phyloP scores from a whole-genome alignment of 2,888 invertebrate species.

The Drosophila demipolita region DNA sequence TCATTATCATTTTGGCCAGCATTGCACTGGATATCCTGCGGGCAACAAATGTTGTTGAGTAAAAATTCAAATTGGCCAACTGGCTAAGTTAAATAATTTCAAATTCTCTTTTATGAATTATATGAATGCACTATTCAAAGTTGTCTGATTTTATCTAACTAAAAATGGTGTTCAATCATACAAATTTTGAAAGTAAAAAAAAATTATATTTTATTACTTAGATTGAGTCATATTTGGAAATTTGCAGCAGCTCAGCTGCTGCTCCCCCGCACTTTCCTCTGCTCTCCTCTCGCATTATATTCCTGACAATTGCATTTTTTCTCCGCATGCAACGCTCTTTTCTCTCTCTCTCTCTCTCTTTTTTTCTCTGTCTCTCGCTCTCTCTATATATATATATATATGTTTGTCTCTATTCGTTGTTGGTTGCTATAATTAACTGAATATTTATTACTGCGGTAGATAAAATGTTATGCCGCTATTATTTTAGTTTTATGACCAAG shows the following conservation, averaged over 20 bases:
- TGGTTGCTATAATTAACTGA: conserved; percentile 74
- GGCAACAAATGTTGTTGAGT: background rate
- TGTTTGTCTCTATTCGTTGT: conserved; percentile 10
- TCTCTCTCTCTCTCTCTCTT: background rate
- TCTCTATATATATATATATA: background rate
- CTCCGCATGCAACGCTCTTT: background rate
- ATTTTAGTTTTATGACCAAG: conserved; percentile 77
- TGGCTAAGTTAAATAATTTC: background rate
- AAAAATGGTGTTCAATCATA: background rate
- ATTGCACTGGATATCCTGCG: conserved; percentile 1
- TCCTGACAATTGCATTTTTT: background rate
- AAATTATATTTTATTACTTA: no score
- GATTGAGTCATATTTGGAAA: background rate
- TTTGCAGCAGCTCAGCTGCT: background rate
- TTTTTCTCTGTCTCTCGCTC: background rate
- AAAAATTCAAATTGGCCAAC: background rate
- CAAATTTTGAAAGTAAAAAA: no score
- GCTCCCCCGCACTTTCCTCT: background rate
- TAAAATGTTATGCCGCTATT: conserved; percentile 81
- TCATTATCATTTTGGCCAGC: background rate
- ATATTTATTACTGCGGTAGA: conserved; percentile 80
- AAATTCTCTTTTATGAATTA: background rate
- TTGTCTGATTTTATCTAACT: background rate
- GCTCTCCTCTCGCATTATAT: background rate
- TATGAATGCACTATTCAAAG: background rate